These are phyloP conservation scores for Notolabrus celidotus DNA, from an alignment of 2,797 vertebrate species.

Conservation along the genomic window DNA sequence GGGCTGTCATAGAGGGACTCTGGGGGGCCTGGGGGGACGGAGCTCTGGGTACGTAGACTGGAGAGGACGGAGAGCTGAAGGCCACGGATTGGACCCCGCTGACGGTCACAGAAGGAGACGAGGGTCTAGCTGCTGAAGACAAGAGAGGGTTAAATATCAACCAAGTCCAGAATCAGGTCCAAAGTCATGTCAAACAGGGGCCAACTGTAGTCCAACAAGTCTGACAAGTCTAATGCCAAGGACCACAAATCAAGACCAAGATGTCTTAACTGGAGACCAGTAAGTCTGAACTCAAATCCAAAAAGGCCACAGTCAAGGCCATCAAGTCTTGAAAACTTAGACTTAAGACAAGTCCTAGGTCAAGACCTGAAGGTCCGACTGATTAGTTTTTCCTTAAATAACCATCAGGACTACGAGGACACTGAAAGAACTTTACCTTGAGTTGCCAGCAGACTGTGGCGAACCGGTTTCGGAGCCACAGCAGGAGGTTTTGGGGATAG, in stretches of 20 bases:
- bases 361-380: background rate
- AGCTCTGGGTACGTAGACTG: slow-evolving; percentile 14
- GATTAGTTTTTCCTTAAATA: background rate
- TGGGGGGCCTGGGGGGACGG: slow-evolving; percentile 23
- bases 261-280: rapidly evolving
- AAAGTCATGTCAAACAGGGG: background rate
- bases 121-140: slow-evolving; percentile 41
- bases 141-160: background rate
- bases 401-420: too few species aligned
- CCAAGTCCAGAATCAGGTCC: background rate
- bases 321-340: background rate
- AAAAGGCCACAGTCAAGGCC: background rate
- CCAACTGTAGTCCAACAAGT: background rate
- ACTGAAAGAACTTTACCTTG: slow-evolving; percentile 53
- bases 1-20: slow-evolving; percentile 58
- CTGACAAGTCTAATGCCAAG: background rate
- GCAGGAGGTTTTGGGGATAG: slow-evolving; percentile 80
- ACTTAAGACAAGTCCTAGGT: too few species aligned
- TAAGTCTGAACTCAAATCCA: background rate
- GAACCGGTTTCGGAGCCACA: slow-evolving; percentile 74
- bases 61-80: slow-evolving; percentile 64
- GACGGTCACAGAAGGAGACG: slow-evolving; percentile 58
- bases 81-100: slow-evolving; percentile 79
- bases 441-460: slow-evolving; percentile 71
- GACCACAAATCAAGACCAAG: too few species aligned